Base-by-base conservation (phyloP, 2,888 invertebrate species). In the Pelosia muscerda region DNA sequence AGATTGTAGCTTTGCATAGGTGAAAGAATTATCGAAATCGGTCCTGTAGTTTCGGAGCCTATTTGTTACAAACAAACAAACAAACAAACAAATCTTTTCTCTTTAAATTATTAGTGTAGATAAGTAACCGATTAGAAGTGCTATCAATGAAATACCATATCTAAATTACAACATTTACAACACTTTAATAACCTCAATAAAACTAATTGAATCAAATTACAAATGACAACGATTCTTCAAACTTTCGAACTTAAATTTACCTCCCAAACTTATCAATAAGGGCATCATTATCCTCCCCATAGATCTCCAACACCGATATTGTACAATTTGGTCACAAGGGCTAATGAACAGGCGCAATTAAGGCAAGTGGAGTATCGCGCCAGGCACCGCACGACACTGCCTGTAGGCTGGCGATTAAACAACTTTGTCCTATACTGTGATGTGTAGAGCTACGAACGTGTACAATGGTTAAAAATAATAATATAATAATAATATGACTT, bases 381-480 rank as follows among this genome's bases (percentile, higher is more conserved):
- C 90, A 78, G 91, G 91, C 85, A 90, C 91, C 72, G 79, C 82
- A 75, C 84, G 87, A 85, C 84, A 80, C 84, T 75, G 81, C 69
- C 84, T 83, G 85, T 88, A 87, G 87, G 87, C 87, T 86, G 83
- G 75, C 88, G 84, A 89, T 90, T 88, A 86, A 88, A 89, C 87
- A 88, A 91, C 88, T 91, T 91, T 78, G 80, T 81, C 79, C 78
- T 69, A 77, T 68, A 73, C 64, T 78, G 60, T 65, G 61, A 22
- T 22, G 1, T 22, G 65, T 42, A 84, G 83, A 78, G 3, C 13
- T 63, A 6, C 8, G 11, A 0, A 59, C 0, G 1, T 23, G 2
- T 78, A 82, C 78, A 82, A 31, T 9, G 0, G 31, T 5, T 53
- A 25, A 25, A 42, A 42, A 23, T 13, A 38, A 38, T 34, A 57